Evolutionary conservation across 2,113 vertebrate genomes (phyloP), one percentile per base, ranked within the genome.

Genomic region (Hippocampus barbouri): DNA sequence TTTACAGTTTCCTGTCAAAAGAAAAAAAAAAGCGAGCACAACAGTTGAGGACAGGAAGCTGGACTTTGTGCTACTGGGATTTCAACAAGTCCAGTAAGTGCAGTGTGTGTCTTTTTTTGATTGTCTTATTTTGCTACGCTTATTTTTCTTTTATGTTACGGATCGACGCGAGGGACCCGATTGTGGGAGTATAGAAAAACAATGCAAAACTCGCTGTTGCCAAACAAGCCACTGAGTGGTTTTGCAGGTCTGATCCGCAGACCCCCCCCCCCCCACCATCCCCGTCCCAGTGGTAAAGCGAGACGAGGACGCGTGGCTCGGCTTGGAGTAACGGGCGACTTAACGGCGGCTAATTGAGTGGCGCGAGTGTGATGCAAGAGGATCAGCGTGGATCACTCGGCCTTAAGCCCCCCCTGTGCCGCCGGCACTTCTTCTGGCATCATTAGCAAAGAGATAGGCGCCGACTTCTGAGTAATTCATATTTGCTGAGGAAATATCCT

Each of bases 51-150:
- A 67, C 78, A 74, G 85, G 86, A 45, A 54, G 43, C 14, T 65
- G 79, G 75, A 87, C 79, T 78, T 79, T 64, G 15, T 7, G 43
- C 65, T 20, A 34, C 15, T 5, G 6, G 20, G 4, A 16, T 47
- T 11, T 59, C 68, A 81, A 70, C 87, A 66, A 73, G 43, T 9
- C 53, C 53, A 77, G 23, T 68, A 69, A 71, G 45, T 57, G 63
- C 82, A 82, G 88, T 88, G 89, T 85, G 75, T 74, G 34, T 78
- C 71, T 71, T 68, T 1, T 23, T 70, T 73, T 21, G 5, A 53
- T 18, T 18, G 15, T 16, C 47, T 49, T 49, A 16, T 49, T 49
- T 49, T 49, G 47, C 41, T 10, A 12, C 11, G 41, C 41, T 43
- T 12, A 38, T 38, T 38, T 38, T 45, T 45, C 12, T 45, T 45